A percentile compares a stretch with the other conserved stretches of the same genome.
These are phyloP conservation scores for Danio rerio DNA, from an alignment of 2,113 vertebrate species.

Conservation along the genomic window DNA sequence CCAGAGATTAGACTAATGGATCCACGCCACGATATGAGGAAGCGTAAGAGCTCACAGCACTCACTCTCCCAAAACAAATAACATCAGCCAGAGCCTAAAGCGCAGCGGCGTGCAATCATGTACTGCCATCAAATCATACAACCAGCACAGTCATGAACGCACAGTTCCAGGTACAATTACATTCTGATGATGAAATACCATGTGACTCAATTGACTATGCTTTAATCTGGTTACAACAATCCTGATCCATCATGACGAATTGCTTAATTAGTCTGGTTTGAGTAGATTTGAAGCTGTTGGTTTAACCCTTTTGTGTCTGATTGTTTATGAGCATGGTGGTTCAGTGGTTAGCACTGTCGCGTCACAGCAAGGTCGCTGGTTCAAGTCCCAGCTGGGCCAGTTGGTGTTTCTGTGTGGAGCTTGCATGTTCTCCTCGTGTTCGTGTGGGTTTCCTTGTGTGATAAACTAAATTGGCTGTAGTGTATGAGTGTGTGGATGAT, in stretches of 20 bases:
- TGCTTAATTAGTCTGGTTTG: conserved; percentile 20
- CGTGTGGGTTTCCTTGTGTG: too few relatives aligned
- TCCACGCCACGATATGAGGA: conserved; percentile 51
- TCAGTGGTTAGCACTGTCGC: too few relatives aligned
- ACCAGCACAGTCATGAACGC: neutral
- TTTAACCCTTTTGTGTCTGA: too few relatives aligned
- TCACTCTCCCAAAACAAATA: conserved; percentile 26
- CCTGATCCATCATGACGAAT: neutral
- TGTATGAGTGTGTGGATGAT: too few relatives aligned
- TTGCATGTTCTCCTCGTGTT: too few relatives aligned
- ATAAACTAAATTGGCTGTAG: too few relatives aligned
- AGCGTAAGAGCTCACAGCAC: conserved; percentile 29
- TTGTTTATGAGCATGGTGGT: too few relatives aligned
- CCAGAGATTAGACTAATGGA: conserved; percentile 55
- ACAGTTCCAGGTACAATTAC: neutral
- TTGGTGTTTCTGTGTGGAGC: too few relatives aligned
- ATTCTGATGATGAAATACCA: neutral
- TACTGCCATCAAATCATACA: neutral
- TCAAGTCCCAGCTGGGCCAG: too few relatives aligned
- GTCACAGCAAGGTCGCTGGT: too few relatives aligned
- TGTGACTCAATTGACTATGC: neutral
- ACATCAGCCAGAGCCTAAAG: conserved; percentile 5
- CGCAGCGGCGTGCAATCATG: neutral
- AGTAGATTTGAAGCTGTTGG: neutral
- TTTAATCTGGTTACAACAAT: neutral